Evolutionary conservation across 2,888 invertebrate genomes (phyloP), one percentile per base, ranked within the genome.

Genomic region (Rutpela maculata): DNA sequence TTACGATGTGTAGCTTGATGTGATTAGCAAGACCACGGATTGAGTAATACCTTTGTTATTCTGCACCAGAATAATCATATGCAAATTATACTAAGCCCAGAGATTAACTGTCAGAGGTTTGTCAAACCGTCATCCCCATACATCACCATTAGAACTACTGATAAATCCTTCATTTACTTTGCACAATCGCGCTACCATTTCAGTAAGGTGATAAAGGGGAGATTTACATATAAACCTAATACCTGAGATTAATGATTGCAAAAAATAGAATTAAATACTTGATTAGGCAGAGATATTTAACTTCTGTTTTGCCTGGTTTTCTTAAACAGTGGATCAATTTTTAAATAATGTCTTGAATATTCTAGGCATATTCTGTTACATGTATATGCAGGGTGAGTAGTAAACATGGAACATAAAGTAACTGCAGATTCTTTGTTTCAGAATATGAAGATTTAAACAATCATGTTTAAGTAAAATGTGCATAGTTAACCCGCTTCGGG

Each of bases 61-160:
- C 83, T 78, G 82, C 74, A 80, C 81, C 79, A 77, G 83, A 87
- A 88, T 88, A 87, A 88, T 86, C 87, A 88, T 88, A 88, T 88
- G 88, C 87, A 88, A 88, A 88, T 88, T 81, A 75, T 77, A 80
- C 84, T 86, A 87, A 87, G 85, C 84, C 87, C 85, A 82, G 83
- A 87, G 87, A 88, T 88, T 88, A 88, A 86, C 87, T 86, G 87
- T 87, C 87, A 87, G 85, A 86, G 87, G 87, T 88, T 88, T 88
- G 86, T 87, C 87, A 87, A 85, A 85, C 83, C 84, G 80, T 84
- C 85, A 85, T 84, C 84, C 84, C 82, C 79, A 81, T 82, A 81
- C 81, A 82, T 83, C 84, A 84, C 83, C 80, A 83, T 82, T 83
- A 78, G 78, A 79, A 74, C 75, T 76, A 78, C 80, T 69, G 80